Conservation (phyloP, 2,113 vertebrate species). For the Tyto alba region DNA sequence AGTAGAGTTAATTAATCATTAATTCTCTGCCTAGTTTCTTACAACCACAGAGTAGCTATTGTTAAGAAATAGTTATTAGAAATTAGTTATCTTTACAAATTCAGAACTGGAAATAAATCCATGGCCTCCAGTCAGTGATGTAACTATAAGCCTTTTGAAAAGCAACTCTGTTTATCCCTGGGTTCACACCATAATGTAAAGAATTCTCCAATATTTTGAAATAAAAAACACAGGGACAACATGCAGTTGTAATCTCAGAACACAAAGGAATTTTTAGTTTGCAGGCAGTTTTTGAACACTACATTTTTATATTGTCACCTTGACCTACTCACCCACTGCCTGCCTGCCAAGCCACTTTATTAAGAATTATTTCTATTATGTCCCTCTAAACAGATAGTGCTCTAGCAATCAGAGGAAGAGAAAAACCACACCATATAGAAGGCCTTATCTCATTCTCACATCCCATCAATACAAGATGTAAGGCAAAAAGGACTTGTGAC, state of each 20-base stretch:
- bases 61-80: background rate
- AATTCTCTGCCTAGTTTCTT: background rate
- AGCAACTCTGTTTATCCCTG: background rate
- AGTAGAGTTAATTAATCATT: background rate
- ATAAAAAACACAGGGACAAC: background rate
- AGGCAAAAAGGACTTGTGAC: background rate
- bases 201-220: background rate
- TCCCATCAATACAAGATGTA: background rate
- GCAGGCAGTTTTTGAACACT: background rate
- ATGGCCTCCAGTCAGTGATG: background rate
- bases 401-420: background rate
- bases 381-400: background rate
- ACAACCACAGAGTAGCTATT: background rate
- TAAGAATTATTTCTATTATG: background rate
- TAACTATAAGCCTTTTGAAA: background rate
- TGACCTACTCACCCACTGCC: background rate
- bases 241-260: background rate
- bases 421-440: background rate
- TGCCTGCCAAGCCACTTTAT: background rate
- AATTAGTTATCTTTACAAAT: background rate
- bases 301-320: background rate
- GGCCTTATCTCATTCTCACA: background rate
- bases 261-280: background rate
- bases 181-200: background rate
- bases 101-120: background rate